phyloP scores from a whole-genome alignment of 2,797 vertebrate genomes.

The Sebastes variabilis region DNA sequence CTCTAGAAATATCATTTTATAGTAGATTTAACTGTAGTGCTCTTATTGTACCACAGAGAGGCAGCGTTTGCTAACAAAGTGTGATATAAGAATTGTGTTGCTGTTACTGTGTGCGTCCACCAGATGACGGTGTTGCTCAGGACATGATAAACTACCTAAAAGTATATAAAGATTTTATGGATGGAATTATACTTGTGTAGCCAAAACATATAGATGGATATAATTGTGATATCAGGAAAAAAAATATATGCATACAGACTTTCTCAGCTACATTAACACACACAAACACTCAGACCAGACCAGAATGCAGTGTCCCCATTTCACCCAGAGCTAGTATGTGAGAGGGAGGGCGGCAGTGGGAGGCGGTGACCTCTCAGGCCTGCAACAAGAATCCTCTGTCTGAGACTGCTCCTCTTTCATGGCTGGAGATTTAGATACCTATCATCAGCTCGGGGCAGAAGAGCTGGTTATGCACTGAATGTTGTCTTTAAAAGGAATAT shows the following conservation, averaged over 20 bases:
- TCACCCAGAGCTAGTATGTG: slow-evolving; percentile 55
- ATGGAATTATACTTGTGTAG: background rate
- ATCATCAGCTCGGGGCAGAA: slow-evolving; percentile 24
- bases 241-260: too few relatives aligned
- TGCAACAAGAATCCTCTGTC: slow-evolving; percentile 38
- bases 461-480: background rate
- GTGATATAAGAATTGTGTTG: rapidly evolving
- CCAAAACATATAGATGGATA: background rate
- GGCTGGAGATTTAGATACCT: slow-evolving; percentile 21
- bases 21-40: slow-evolving; percentile 8
- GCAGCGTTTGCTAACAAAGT: slow-evolving; percentile 34
- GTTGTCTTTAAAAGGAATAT: slow-evolving; percentile 8
- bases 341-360: slow-evolving; percentile 42
- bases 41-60: slow-evolving; percentile 42
- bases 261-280: background rate
- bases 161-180: background rate
- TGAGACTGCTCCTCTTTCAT: slow-evolving; percentile 45
- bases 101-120: slow-evolving; percentile 11
- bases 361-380: slow-evolving; percentile 58
- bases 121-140: slow-evolving; percentile 28
- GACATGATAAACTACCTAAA: background rate
- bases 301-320: slow-evolving; percentile 47
- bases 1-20: background rate
- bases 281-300: background rate
- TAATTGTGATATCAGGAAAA: background rate